Conservation (phyloP, 2,797 vertebrate species). For the Perdix hodgsoniae region DNA sequence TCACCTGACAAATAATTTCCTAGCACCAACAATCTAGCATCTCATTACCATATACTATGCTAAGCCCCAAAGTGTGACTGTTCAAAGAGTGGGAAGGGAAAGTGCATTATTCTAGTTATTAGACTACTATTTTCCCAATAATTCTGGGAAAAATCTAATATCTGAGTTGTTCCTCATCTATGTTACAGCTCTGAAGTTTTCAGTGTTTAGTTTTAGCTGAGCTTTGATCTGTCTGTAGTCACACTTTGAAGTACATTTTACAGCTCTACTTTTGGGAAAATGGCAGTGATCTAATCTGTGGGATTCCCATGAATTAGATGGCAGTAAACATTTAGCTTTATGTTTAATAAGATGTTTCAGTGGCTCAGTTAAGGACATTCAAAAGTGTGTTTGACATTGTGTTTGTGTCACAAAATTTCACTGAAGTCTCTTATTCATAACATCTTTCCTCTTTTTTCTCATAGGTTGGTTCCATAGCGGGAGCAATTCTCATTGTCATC, state of each 20-base stretch:
- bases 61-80: background rate
- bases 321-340: background rate
- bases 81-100: background rate
- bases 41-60: background rate
- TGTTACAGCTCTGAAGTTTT: background rate
- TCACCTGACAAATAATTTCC: background rate
- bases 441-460: background rate
- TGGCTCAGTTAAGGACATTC: background rate
- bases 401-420: background rate
- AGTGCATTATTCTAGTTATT: background rate
- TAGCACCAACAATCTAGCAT: background rate
- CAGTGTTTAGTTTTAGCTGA: background rate
- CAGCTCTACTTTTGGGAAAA: background rate
- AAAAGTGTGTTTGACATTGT: background rate
- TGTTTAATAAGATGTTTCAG: background rate
- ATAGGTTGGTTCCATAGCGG: constrained; percentile 90
- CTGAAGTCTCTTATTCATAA: background rate
- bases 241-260: rapidly evolving
- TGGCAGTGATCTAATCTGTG: background rate
- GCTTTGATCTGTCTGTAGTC: background rate
- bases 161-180: background rate
- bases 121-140: background rate
- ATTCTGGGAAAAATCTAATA: background rate
- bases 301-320: background rate
- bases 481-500: constrained; percentile 86